Base-by-base conservation (phyloP, 2,888 invertebrate genomes). In the Torymus auratus region DNA sequence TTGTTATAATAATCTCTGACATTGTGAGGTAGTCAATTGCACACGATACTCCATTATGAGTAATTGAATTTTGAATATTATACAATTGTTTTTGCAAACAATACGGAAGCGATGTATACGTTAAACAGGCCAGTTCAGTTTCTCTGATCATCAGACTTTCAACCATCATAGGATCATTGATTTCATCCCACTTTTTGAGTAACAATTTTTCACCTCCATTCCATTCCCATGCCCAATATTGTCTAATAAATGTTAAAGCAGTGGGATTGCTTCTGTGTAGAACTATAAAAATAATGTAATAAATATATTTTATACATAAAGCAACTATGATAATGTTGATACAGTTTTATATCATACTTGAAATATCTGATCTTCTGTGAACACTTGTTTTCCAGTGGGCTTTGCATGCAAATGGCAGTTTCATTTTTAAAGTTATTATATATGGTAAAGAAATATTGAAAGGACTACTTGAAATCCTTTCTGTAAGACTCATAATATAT, bases 21-120 rank as follows among this genome's bases (percentile, higher is more conserved):
- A 93, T 92, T 70, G 92, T 92, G 55, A 95, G 88, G 78, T 92
- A 89, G 84, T 92, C 91, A 12, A 95, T 87, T 0, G 93, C 92
- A 56, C 93, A 92, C 17, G 90, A 90, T 3, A 95, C 94, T 82
- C 92, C 92, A 78, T 89, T 89, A 85, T 95, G 95, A 0, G 93
- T 92, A 0, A 94, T 94, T 0, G 94, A 94, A 87, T 94, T 94
- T 86, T 95, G 94, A 73, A 95, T 91, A 28, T 92, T 91, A 55
- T 92, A 90, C 65, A 95, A 88, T 76, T 93, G 92, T 69, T 91
- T 92, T 2, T 92, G 90, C 61, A 93, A 92, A 58, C 92, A 92
- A 87, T 91, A 92, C 69, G 92, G 86, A 0, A 94, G 91, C 70
- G 92, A 93, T 7, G 94, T 92, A 0, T 91, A 91, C 84, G 92